These are phyloP conservation scores for Acrossocheilus wenchowensis DNA, from an alignment of 2,797 vertebrate genomes.

Conservation along the genomic window DNA sequence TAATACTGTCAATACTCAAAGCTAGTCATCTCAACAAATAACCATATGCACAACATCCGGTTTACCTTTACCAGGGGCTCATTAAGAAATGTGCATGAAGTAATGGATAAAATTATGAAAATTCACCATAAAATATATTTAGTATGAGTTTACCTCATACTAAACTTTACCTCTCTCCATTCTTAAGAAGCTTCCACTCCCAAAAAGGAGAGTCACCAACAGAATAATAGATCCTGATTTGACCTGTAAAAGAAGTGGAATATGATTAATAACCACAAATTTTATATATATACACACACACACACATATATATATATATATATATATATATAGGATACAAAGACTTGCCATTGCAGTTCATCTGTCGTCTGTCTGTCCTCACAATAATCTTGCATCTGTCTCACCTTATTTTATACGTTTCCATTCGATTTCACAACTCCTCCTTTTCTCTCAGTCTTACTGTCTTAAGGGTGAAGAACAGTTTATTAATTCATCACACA, in stretches of 20 bases:
- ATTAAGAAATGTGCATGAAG: not conserved
- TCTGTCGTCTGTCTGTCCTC: not conserved
- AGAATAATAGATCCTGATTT: not conserved
- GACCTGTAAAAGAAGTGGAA: not conserved
- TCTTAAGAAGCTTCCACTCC: constrained; percentile 45
- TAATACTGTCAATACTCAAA: not conserved
- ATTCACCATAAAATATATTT: not conserved
- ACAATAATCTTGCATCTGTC: not conserved
- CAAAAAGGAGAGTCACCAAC: constrained; percentile 17
- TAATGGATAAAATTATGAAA: not conserved
- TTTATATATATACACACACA: too few species aligned
- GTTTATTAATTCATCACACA: not conserved
- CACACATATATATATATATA: too few species aligned
- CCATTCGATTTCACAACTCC: not conserved
- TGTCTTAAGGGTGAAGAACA: not conserved
- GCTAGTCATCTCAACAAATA: not conserved
- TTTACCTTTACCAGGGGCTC: not conserved
- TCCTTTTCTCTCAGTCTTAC: not conserved
- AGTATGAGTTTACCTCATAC: not conserved
- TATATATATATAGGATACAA: too few species aligned
- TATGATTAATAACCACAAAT: too few species aligned
- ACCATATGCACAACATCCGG: not conserved
- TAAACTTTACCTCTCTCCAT: not conserved
- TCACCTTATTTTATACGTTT: not conserved
- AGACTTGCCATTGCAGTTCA: too few species aligned